Evolutionary conservation across 2,797 vertebrate genomes (phyloP), one percentile per base, ranked within the genome.

Genomic region (Microchirus variegatus): DNA sequence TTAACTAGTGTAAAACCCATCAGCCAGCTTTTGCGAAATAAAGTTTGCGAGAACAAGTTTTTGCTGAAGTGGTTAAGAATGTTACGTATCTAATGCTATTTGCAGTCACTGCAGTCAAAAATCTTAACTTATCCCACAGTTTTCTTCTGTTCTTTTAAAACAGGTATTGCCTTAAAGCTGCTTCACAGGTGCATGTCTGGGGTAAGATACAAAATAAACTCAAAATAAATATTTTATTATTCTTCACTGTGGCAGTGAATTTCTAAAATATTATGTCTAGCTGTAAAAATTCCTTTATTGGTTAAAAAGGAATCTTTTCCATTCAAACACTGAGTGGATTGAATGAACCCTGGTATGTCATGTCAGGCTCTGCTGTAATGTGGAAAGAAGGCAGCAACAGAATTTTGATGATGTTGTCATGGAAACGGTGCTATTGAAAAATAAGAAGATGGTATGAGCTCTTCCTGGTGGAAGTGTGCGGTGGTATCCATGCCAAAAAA

Each of bases 1-100:
- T 75, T 79, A 82, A 84, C 64, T 64, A 51, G 63, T 12, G n/a
- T 86, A 68, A 84, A 88, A 81, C 80, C 77, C 73, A 77, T 73
- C 76, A 76, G 67, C 58, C 60, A 52, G 67, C 54, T 73, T n/a
- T n/a, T 10, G n/a, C 70, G 61, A 53, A 80, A 79, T 67, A 77
- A 69, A 79, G 59, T 84, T 83, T 77, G 62, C 17, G 46, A 70
- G 68, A 70, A 70, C 62, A 67, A 58, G 53, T 70, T 78, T 77
- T 67, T 70, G 65, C 61, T 40, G 22, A 60, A 74, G 56, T 18
- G 22, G 50, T 68, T 80, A 50, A 51, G 43, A 81, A 53, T 81
- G 78, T 78, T 81, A 80, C 59, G 75, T 47, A 59, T 72, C 64
- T 49, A 43, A 53, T 60, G 83, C 65, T 85, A 79, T 85, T 83